phyloP scores from a whole-genome alignment of 2,113 vertebrate genomes.

The Enhydra lutris region DNA sequence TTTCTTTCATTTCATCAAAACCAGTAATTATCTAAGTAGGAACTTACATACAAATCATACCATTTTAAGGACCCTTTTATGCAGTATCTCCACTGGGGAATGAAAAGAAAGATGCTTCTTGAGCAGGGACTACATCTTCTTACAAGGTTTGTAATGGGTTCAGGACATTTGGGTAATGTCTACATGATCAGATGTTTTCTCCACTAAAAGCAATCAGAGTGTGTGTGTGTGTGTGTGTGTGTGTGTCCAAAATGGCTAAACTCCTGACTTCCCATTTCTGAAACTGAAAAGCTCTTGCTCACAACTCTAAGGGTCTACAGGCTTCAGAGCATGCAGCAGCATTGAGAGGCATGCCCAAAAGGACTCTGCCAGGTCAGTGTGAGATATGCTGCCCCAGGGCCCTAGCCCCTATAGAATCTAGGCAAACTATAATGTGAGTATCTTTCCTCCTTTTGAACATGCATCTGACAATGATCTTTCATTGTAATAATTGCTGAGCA shows the following conservation, averaged over 20 bases:
- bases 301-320: not conserved
- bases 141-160: not conserved
- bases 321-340: too few relatives aligned
- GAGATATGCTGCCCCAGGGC: not conserved
- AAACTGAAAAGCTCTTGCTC: not conserved
- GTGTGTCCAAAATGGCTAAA: not conserved
- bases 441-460: constrained; percentile 21
- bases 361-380: not conserved
- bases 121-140: not conserved
- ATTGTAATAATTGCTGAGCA: constrained; percentile 56
- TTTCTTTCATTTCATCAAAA: constrained; percentile 1
- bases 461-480: constrained; percentile 58
- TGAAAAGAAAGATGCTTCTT: not conserved
- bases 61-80: not conserved
- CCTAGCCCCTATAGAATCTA: not conserved
- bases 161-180: not conserved
- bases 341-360: not conserved
- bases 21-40: not conserved
- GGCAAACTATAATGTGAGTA: not conserved
- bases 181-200: not conserved
- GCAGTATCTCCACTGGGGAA: not conserved
- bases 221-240: not conserved
- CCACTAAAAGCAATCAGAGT: not conserved
- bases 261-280: not conserved
- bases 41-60: not conserved